Base-by-base conservation (phyloP, 2,797 vertebrate genomes). In the Lophura swinhoii region DNA sequence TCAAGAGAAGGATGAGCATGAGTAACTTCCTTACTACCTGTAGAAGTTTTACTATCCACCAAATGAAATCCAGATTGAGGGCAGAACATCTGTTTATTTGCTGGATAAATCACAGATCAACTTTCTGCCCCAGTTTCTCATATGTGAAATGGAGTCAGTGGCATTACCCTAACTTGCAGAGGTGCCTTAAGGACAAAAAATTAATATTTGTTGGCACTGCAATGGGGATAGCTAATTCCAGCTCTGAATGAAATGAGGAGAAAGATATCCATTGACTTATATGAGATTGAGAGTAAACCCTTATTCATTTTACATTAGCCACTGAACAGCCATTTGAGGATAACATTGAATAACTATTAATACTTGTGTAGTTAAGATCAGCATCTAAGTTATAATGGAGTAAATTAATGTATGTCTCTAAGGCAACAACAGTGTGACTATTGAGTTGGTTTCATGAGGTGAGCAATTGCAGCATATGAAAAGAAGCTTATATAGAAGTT, bases 251-350 rank as follows among this genome's bases (percentile, higher is more conserved):
- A 56, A 94, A 71, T 49, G 73, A 95, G 92, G 28, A 44, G 46
- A 91, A 92, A 85, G 88, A 29, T 92, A 70, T 88, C 88, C 93
- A 95, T 93, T 96, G 94, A 96, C 85, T 96, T 90, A 62, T 4
- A 60, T 33, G 69, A 89, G 88, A 89, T 95, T 95, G 93, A 70
- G 82, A 70, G 14, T 75, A 82, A 96, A 67, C 92, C 39, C 70
- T 92, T n/a, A 73, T 96, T 90, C 70, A 84, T 96, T 84, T 72
- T 66, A 8, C 84, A 90, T 58, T 9, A 82, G n/a, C 31, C 79
- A 59, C 33, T 6, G 4, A 93, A 82, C 94, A 96, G 94, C 69
- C 96, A 92, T 62, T 29, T 92, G 94, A 94, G 89, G 94, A 86
- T 79, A 96, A 74, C 72, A 74, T 70, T 41, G 44, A 28, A 88